phyloP scores from a whole-genome alignment of 2,888 invertebrate species.

The Entomobrya multifasciata region DNA sequence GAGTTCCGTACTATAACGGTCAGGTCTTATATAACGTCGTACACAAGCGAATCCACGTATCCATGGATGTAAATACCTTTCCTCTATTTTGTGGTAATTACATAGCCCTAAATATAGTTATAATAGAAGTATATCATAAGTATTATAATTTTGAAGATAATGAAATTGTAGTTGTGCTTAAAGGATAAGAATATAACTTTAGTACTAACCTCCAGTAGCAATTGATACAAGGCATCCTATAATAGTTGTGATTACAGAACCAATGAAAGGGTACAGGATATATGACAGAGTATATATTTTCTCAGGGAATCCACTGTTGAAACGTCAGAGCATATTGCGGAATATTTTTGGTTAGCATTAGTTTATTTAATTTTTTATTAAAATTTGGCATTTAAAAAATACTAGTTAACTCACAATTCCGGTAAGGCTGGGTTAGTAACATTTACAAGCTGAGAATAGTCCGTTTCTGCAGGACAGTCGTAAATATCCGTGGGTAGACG shows the following conservation, averaged over 20 bases:
- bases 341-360: background rate
- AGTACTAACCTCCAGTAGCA: slow-evolving; percentile 74
- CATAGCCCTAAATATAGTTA: slow-evolving; percentile 47
- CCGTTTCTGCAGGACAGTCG: slow-evolving; percentile 61
- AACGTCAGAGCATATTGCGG: background rate
- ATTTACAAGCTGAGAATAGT: slow-evolving; percentile 53
- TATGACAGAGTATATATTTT: slow-evolving; percentile 77
- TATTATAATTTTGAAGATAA: too few species aligned
- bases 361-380: background rate
- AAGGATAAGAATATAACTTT: too few species aligned
- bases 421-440: slow-evolving; percentile 19
- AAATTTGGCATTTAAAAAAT: background rate
- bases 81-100: background rate
- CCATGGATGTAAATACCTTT: slow-evolving; percentile 57
- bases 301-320: slow-evolving; percentile 75
- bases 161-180: too few species aligned
- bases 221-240: slow-evolving; percentile 72
- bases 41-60: slow-evolving; percentile 46
- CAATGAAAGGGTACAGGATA: slow-evolving; percentile 76
- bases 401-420: slow-evolving; percentile 45
- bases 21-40: background rate
- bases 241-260: slow-evolving; percentile 70
- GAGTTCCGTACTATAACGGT: background rate
- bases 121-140: background rate
- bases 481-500: slow-evolving; percentile 61